Base-by-base conservation (phyloP, 64 coral and sea anemone species). In the Anthopleura sola region DNA sequence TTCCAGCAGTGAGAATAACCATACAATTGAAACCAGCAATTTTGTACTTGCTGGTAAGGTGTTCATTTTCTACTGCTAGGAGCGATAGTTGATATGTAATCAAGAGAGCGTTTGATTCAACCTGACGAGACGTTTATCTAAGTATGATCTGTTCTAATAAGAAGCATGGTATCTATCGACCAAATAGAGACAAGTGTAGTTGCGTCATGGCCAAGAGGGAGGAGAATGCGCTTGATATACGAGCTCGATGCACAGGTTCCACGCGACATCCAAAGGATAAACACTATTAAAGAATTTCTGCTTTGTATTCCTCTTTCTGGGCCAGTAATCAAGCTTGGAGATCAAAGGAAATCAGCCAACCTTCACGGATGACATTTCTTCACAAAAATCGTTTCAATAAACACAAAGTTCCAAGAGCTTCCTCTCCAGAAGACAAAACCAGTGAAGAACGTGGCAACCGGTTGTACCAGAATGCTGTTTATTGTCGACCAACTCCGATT, bases 391-490 rank as follows among this genome's bases (percentile, higher is more conserved):
- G 26, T 15, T 23, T 36, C 24, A 39, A 66, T 54, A 33, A 18
- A 53, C 49, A 81, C 68, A 49, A 44, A 69, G 29, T 82, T 82
- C 69, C 68, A 17, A 83, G 60, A 31, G 5, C 17, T 37, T 62
- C 24, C 58, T 11, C 24, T 26, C 5, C 23, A 26, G 11, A 26
- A 62, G 11, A 62, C 24, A 24, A 26, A 49, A 37, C 44, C 49
- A 75, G 49, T 21, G 12, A 31, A 62, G 28, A 60, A 83, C 58
- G 78, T 66, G 78, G 87, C 21, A 23, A 71, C 16, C 4, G 46
- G 66, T 80, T 86, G 37, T 75, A 20, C 36, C 78, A 68, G 37
- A 88, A 29, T 80, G 36, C n/a, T 88, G 87, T 82, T 16, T 15
- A 18, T 29, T 26, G 37, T 44, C 48, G 20, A 82, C 82, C 47